phyloP scores from a whole-genome alignment of 2,888 invertebrate genomes.

The Euplagia quadripunctaria region DNA sequence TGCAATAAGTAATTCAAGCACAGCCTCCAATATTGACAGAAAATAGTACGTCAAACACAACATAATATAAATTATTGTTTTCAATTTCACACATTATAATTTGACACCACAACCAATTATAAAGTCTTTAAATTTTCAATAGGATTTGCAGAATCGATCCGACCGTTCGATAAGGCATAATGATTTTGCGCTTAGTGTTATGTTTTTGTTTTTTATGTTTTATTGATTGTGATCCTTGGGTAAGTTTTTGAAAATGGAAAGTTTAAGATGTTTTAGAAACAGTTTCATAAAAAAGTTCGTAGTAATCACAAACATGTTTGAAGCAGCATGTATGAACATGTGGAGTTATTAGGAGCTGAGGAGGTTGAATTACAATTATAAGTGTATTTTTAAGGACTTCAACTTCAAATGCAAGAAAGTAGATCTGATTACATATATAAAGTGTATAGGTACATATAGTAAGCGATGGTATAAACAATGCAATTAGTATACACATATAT shows the following conservation, averaged over 20 bases:
- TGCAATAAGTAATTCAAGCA: constrained; percentile 19
- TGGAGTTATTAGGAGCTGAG: not conserved
- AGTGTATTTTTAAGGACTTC: not conserved
- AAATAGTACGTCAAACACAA: constrained; percentile 24
- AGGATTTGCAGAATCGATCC: constrained; percentile 46
- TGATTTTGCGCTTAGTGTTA: constrained; percentile 47
- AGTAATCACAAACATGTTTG: too few relatives aligned
- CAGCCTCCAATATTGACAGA: constrained; percentile 31
- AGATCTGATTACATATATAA: too few relatives aligned
- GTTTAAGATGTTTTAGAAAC: not conserved
- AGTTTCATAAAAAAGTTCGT: too few relatives aligned
- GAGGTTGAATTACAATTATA: not conserved
- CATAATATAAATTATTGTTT: constrained; percentile 49
- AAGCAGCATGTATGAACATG: not conserved
- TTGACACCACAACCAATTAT: constrained; percentile 50
- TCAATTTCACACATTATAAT: constrained; percentile 52
- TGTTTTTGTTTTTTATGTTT: constrained; percentile 43
- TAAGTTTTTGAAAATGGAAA: constrained; percentile 31
- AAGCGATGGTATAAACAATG: too few relatives aligned
- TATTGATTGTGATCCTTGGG: constrained; percentile 36
- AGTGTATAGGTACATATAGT: too few relatives aligned
- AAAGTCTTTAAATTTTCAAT: constrained; percentile 42
- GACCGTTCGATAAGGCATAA: constrained; percentile 46
- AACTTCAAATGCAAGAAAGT: too few relatives aligned
- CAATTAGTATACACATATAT: too few relatives aligned